Percentiles rank a stretch among this genome's conserved stretches.
Conservation (phyloP, 92 coral and sea anemone species). For the Palythoa grandis region DNA sequence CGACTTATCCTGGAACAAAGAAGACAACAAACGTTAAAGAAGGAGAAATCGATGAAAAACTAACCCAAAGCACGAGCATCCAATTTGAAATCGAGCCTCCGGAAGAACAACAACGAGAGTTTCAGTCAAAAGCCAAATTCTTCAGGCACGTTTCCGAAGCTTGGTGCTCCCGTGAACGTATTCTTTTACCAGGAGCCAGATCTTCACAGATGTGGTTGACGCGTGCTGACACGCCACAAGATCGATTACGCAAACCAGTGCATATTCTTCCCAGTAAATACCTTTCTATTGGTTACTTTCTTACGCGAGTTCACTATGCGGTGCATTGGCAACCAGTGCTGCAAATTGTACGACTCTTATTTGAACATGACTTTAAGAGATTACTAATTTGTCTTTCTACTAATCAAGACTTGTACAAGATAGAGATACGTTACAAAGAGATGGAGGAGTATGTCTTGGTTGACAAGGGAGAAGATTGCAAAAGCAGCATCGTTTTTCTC, state of each 20-base stretch:
- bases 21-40: neutral
- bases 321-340: constrained; percentile 75
- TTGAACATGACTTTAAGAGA: constrained; percentile 85
- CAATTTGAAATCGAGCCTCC: constrained; percentile 56
- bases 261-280: constrained; percentile 70
- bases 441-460: constrained; percentile 74
- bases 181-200: constrained; percentile 17
- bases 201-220: constrained; percentile 66
- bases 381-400: constrained; percentile 66
- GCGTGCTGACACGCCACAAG: constrained; percentile 43
- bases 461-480: constrained; percentile 41
- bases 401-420: constrained; percentile 29
- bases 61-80: constrained; percentile 21
- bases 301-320: constrained; percentile 64
- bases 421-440: constrained; percentile 82
- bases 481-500: constrained; percentile 36
- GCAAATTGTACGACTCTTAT: constrained; percentile 63
- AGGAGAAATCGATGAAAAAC: neutral
- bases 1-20: constrained; percentile 24
- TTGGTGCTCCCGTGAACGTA: constrained; percentile 72
- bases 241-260: constrained; percentile 56
- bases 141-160: constrained; percentile 53
- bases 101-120: constrained; percentile 29
- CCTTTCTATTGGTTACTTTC: constrained; percentile 80
- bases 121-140: constrained; percentile 49